Conservation (phyloP, 1,140 invertebrate genomes). For the Drosophila mauritiana region DNA sequence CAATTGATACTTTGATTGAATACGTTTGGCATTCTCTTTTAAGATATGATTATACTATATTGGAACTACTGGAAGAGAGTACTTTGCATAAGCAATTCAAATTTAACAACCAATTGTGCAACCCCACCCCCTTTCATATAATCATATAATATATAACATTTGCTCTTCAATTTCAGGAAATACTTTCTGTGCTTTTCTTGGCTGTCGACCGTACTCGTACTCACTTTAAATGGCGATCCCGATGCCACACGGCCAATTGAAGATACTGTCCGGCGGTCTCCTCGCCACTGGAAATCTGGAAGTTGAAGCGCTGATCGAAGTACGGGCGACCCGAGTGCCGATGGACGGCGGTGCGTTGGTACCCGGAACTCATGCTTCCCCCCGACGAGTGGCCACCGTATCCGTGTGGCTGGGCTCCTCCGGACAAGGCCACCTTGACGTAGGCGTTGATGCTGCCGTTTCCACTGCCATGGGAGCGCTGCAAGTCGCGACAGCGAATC, state of each 20-base stretch:
- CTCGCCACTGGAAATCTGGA: conserved; percentile 43
- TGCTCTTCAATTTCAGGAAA: neutral
- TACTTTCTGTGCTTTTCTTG: conserved; percentile 24
- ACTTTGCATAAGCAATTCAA: too few species aligned
- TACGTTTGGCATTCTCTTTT: too few species aligned
- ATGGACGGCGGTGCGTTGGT: conserved; percentile 86
- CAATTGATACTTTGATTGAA: neutral
- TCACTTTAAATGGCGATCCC: conserved; percentile 86
- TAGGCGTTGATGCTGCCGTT: conserved; percentile 85
- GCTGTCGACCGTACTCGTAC: conserved; percentile 81
- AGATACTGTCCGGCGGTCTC: conserved; percentile 59
- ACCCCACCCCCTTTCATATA: too few species aligned
- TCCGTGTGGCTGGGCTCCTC: conserved; percentile 3
- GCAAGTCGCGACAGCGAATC: conserved; percentile 85
- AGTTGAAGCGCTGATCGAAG: conserved; percentile 85
- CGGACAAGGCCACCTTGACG: conserved; percentile 83
- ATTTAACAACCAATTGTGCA: too few species aligned
- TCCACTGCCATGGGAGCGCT: conserved; percentile 77
- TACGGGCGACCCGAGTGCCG: conserved; percentile 85
- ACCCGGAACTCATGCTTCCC: conserved; percentile 34
- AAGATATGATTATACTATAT: too few species aligned
- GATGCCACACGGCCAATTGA: conserved; percentile 86
- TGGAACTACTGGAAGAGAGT: too few species aligned
- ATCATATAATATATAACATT: neutral
- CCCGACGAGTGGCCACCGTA: neutral